Base-by-base conservation (phyloP, 1,140 invertebrate genomes). In the Drosophila santomea region DNA sequence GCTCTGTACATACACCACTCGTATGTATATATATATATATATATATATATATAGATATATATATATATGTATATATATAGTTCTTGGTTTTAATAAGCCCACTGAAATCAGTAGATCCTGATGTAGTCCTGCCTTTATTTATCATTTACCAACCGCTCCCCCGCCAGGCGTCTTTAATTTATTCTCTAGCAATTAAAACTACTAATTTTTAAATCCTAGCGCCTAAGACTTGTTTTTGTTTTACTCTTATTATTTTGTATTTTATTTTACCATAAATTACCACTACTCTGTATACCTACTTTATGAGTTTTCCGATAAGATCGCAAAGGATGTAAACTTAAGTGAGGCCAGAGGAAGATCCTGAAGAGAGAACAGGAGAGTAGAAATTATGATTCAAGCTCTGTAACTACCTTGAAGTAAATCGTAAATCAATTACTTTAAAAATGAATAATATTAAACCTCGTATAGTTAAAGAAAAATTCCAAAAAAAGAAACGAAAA, bases 361-460 rank as follows among this genome's bases (percentile, higher is more conserved):
- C 25, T 25, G 25, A 12, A 48, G 28, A 47, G 28, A 58, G 17
- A 48, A 51, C 4, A 51, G 28, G 20, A 36, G 32, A 41, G 36
- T 64, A 64, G 59, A 64, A 62, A 25, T 25, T 64, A 67, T 41
- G 35, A 47, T 48, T 59, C 56, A 69, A 74, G 48, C 43, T 63
- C 52, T 85, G 80, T 88, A 85, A 82, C 76, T 85, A 71, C 60
- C 51, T 78, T 88, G 79, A 69, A 88, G 74, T 82, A 85, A 83
- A 86, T 66, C 43, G 64, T 57, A 69, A 71, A 71, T 32, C 63
- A 68, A 54, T 71, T 71, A 69, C 36, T 50, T 71, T 43, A 43
- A 57, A 69, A 68, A 56, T 71, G 67, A 69, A 71, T 71, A 71
- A 17, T 69, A 68, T 68, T 48, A 67, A 69, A 69, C 23, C 55